Base-by-base conservation (phyloP, 2,797 vertebrate genomes). In the Channa striata region DNA sequence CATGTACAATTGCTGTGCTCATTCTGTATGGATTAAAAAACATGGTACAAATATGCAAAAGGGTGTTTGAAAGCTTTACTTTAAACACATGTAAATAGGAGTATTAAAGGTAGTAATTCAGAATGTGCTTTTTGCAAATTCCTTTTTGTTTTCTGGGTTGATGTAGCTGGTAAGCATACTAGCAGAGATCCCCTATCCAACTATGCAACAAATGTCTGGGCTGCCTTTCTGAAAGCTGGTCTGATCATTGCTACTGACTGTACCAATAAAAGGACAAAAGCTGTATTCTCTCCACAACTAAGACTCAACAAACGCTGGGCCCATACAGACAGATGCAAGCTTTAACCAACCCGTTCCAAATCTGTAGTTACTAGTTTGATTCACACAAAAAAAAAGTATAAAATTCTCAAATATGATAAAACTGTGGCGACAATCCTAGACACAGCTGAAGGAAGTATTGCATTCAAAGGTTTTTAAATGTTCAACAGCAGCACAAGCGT, bases 21-120 rank as follows among this genome's bases (percentile, higher is more conserved):
- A 93, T 93, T 95, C 95, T 94, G 87, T 95, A 89, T 94, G 93
- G 93, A 95, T 82, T 87, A 73, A 94, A 94, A 90, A 90, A 90
- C 86, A 85, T 91, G 95, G 95, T 97, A 97, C 96, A 97, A 96
- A 97, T 99, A 99, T 99, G 97, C 97, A 98, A 99, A 96, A 95
- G 95, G 95, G 91, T 95, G 93, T 96, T 97, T 91, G 94, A 98
- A 97, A 98, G 97, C 97, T 99, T 99, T 98, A 99, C 96, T 96
- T 96, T 97, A 94, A 96, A 97, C 93, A 96, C 90, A 84, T 98
- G 96, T 98, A 97, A 94, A 98, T 97, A 97, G 93, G 94, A 95
- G 93, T 93, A 78, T 81, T 81, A 69, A n/a, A 64, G 80, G 86
- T 81, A 33, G 82, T 95, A 93, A 94, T 94, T 93, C 93, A 94